Conservation (phyloP, 2,888 invertebrate species). For the Noctua fimbriata region DNA sequence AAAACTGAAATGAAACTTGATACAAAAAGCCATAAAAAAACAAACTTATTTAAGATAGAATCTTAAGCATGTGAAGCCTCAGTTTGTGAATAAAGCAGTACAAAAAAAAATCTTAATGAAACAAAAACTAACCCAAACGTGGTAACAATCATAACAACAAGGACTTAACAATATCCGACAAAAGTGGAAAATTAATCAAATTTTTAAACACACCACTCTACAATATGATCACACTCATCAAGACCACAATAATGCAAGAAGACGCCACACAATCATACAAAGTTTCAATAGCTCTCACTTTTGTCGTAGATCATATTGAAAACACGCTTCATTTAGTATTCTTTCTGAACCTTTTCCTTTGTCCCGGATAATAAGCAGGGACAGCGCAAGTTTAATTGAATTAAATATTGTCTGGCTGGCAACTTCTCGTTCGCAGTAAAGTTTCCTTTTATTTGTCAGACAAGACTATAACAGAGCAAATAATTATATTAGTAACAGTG, state of each 20-base stretch:
- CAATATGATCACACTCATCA: neutral
- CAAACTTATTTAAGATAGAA: neutral
- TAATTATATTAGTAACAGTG: conserved; percentile 58
- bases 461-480: conserved; percentile 53
- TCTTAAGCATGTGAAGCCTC: neutral
- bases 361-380: conserved; percentile 64
- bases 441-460: conserved; percentile 58
- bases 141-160: neutral
- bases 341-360: conserved; percentile 63
- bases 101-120: too few relatives aligned
- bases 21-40: neutral
- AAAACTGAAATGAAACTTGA: neutral
- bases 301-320: conserved; percentile 49
- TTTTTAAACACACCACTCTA: neutral
- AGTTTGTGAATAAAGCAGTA: neutral
- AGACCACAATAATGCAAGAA: neutral
- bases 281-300: conserved; percentile 2
- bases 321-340: conserved; percentile 58
- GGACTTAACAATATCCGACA: neutral
- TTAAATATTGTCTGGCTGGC: conserved; percentile 72
- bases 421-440: conserved; percentile 60
- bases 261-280: neutral
- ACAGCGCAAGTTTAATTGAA: conserved; percentile 71
- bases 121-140: neutral
- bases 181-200: neutral